Base-by-base conservation (phyloP, 2,113 vertebrate species). In the Cynopterus brachyotis region DNA sequence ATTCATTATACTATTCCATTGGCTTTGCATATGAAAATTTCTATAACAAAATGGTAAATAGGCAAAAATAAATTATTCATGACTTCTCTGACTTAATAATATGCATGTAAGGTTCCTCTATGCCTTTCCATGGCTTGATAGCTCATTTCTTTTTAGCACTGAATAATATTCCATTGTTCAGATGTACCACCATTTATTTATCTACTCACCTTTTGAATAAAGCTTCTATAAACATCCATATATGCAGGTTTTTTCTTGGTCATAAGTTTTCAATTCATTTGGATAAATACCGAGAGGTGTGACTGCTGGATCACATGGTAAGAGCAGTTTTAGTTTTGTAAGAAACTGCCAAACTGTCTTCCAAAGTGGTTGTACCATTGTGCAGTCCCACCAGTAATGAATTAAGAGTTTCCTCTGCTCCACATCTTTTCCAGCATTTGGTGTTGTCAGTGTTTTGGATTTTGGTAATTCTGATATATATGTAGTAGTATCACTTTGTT, bases 21-120 rank as follows among this genome's bases (percentile, higher is more conserved):
- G 91, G 55, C 55, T 94, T 64, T 87, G 47, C 59, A 82, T 26
- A 60, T 42, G 4, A 91, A 72, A 88, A 88, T 47, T 50, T 88
- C 82, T 88, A 59, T n/a, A 91, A 82, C 26, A 62, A 93, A 69
- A 81, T 37, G 55, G 69, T 50, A 84, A 78, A 42, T 87, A 83
- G 64, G 30, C 17, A 69, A 91, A 85, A 93, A 53, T 79, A 81
- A 42, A 66, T 32, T 69, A 83, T 42, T 45, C 57, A 94, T 69
- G 9, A 60, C 11, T 45, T 78, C 59, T 93, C 55, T 91, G 40
- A 62, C 60, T 85, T 28, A 66, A 50, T 35, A 67, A 66, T 28
- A 75, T 20, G 28, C 60, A 78, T 57, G 9, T 45, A 57, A 66
- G 37, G 0, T 67, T 76, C 60, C 47, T 67, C 35, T 28, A 55